Base-by-base conservation (phyloP, 2,113 vertebrate species). In the Oreocharis arfaki region DNA sequence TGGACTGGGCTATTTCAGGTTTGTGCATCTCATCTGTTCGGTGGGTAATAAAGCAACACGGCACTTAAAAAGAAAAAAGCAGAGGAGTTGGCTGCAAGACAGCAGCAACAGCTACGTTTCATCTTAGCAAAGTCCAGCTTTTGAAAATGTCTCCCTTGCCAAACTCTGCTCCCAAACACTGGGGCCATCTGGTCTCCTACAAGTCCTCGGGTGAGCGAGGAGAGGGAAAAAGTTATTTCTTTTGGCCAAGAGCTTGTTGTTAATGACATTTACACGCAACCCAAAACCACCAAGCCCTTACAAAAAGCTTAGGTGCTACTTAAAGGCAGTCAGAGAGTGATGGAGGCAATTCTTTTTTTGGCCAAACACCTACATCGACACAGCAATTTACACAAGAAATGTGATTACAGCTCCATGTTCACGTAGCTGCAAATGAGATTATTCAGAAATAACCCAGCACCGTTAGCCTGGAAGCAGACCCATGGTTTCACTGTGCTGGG, bases 221-320 rank as follows among this genome's bases (percentile, higher is more conserved):
- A 82, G 81, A 84, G 49, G 57, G 89, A 27, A 92, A 59, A 94
- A 84, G 64, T 93, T 92, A 93, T 96, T 96, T 96, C 90, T 96
- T 89, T 96, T 96, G 96, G 96, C 96, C 1, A 7, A 84, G 79
- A 84, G 49, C 88, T 95, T 83, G 64, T 78, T 94, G 92, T 87
- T 97, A 97, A 97, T 89, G 93, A 95, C 92, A 97, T 87, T 91
- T 95, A 93, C 95, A 95, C 78, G 92, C 88, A 93, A 96, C 86
- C 46, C 90, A 93, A 97, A 96, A 89, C 95, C 96, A 90, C 88
- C 30, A 7, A 92, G 79, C 77, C 92, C 88, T 96, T 94, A 96
- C 44, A 69, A 82, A 95, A 92, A 94, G 88, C 80, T 92, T 92
- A 96, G 92, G 95, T 90, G 88, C 93, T 96, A 96, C 96, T 97